phyloP scores from a whole-genome alignment of 2,888 invertebrate genomes.

The Agonum fuliginosum region DNA sequence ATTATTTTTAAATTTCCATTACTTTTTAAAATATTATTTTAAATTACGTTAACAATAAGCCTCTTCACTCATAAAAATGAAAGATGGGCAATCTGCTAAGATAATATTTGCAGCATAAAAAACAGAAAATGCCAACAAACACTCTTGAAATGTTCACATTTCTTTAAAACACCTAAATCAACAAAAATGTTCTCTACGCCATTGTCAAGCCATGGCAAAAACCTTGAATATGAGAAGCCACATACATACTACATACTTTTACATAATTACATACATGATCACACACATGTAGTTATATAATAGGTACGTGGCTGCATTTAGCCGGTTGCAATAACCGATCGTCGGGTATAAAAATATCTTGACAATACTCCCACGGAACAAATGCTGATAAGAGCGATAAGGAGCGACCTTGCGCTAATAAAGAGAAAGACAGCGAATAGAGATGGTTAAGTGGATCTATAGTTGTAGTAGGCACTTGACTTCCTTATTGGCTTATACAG shows the following conservation, averaged over 20 bases:
- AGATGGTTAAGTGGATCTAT: too few relatives aligned
- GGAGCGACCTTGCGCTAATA: not conserved
- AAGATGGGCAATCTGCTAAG: too few relatives aligned
- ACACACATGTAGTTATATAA: not conserved
- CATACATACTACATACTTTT: not conserved
- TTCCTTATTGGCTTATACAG: too few relatives aligned
- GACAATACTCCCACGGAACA: not conserved
- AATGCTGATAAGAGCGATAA: too few relatives aligned
- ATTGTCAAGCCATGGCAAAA: constrained; percentile 4
- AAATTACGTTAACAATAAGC: too few relatives aligned
- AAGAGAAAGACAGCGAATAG: too few relatives aligned
- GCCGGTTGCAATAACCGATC: constrained; percentile 7
- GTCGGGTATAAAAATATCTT: not conserved
- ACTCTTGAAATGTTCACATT: too few relatives aligned
- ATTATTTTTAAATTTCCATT: too few relatives aligned
- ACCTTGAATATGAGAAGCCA: constrained; percentile 50
- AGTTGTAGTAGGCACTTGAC: too few relatives aligned
- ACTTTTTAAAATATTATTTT: too few relatives aligned
- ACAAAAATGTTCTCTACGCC: constrained; percentile 5
- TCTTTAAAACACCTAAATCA: not conserved
- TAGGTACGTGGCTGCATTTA: not conserved
- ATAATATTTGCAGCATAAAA: not conserved
- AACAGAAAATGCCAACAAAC: too few relatives aligned
- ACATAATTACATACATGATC: not conserved
- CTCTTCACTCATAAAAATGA: too few relatives aligned